Conservation (phyloP, 2,888 invertebrate genomes). For the Flexamia atlantica region DNA sequence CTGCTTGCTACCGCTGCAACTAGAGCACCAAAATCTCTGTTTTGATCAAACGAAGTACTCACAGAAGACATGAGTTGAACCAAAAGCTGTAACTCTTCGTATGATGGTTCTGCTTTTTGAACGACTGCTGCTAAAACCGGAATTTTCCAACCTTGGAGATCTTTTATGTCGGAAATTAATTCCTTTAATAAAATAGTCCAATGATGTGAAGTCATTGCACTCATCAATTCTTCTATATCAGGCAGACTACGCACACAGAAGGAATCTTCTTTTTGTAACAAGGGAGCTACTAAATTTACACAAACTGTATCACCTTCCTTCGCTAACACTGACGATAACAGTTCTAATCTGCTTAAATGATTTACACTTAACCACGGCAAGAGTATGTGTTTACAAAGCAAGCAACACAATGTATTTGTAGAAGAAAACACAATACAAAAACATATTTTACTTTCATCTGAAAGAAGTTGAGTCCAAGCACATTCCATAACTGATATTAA, state of each 20-base stretch:
- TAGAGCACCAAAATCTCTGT: conserved; percentile 37
- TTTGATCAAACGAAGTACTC: conserved; percentile 13
- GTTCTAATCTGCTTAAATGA: conserved; percentile 16
- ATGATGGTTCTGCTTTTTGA: not conserved
- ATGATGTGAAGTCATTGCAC: not conserved
- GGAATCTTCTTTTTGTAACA: conserved; percentile 30
- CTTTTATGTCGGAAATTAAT: not conserved
- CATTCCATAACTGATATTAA: conserved; percentile 18
- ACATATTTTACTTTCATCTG: not conserved
- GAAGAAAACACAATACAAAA: conserved; percentile 33
- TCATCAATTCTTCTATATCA: conserved; percentile 29
- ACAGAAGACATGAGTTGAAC: conserved; percentile 17
- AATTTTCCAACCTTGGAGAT: conserved; percentile 31
- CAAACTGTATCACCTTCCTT: conserved; percentile 17
- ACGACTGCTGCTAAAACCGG: conserved; percentile 5
- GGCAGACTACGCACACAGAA: not conserved
- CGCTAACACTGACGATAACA: not conserved
- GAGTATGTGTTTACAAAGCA: not conserved
- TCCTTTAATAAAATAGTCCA: conserved; percentile 19
- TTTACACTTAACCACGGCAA: not conserved
- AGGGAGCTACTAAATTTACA: conserved; percentile 9
- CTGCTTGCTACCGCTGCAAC: not conserved
- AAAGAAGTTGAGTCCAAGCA: conserved; percentile 17
- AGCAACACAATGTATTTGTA: not conserved
- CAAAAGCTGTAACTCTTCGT: not conserved